Conservation (phyloP, 2,113 vertebrate species). For the Pungitius pungitius region DNA sequence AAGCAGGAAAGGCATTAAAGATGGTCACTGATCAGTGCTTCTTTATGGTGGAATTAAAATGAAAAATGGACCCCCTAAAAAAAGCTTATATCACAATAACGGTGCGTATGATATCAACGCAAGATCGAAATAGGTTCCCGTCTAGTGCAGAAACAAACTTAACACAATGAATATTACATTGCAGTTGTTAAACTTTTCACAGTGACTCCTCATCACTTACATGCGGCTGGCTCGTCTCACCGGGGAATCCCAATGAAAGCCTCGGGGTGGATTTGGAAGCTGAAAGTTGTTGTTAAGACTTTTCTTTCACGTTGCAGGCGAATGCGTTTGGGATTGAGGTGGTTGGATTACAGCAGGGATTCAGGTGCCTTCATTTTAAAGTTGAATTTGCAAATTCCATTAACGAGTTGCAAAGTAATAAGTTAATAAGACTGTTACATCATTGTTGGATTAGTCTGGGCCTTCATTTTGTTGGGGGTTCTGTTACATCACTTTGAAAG, state of each 20-base stretch:
- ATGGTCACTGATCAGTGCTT: constrained; percentile 68
- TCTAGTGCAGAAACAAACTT: constrained; percentile 27
- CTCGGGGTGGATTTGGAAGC: not conserved
- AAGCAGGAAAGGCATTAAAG: constrained; percentile 70
- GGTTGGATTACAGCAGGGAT: constrained; percentile 8
- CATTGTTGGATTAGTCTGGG: not conserved
- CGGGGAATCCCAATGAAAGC: not conserved
- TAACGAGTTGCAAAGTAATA: not conserved
- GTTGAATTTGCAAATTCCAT: constrained; percentile 27
- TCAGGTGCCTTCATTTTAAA: constrained; percentile 14
- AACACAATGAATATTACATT: constrained; percentile 26
- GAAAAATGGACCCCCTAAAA: constrained; percentile 52
- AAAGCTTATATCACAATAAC: constrained; percentile 59
- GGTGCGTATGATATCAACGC: constrained; percentile 48
- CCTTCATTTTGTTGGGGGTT: not conserved
- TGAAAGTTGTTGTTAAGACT: constrained; percentile 13
- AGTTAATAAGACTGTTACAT: not conserved
- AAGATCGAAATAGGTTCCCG: not conserved
- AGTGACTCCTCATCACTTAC: constrained; percentile 18
- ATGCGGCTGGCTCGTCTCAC: constrained; percentile 8
- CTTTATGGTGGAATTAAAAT: constrained; percentile 72
- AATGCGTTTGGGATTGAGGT: constrained; percentile 26
- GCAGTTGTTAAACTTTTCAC: constrained; percentile 24
- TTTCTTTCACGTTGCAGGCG: constrained; percentile 7
- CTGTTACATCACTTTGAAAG: constrained; percentile 1